Evolutionary conservation across 2,797 vertebrate genomes (phyloP), one percentile per base, ranked within the genome.

Genomic region (Adelosebastes latens): DNA sequence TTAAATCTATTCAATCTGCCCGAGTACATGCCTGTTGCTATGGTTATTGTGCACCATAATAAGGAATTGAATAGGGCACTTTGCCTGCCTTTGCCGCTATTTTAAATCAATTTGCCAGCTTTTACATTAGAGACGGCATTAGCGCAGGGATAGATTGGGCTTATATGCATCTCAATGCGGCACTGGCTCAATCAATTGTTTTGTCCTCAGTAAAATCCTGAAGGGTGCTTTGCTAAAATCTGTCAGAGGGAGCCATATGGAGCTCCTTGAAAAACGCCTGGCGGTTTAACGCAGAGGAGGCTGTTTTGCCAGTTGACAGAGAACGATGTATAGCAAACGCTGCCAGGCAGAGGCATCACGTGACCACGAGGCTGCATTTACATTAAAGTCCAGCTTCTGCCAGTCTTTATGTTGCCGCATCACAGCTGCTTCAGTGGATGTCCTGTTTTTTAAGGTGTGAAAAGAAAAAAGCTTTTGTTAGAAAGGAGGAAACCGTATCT

Each of bases 11-110:
- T 90, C 88, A 92, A 87, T 90, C 88, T 84, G 72, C 85, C 82
- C 24, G 29, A 86, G 71, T 84, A 93, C 90, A 93, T 91, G 90
- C 83, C 87, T 92, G 95, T 96, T 96, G 94, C 95, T 90, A 95
- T 96, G 94, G 95, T 92, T 94, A 95, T 94, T 82, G 76, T 80
- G 89, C 88, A 72, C 81, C 84, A 82, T 89, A 90, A 88, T 92
- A 90, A 87, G 79, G 88, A 88, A 84, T 85, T 88, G 90, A 95
- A 93, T 91, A 86, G 89, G 84, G 92, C 86, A 93, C 92, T 92
- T 90, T 83, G 75, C 75, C 83, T 90, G 80, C 93, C 87, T 75
- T 84, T 72, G 86, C 87, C 22, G 83, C 89, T 87, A 86, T 94
- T 94, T 92, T 87, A 89, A 90, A 89, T 92, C 92, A 90, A 92